Evolutionary conservation across 2,888 invertebrate species (phyloP).

Genomic region (Philhelius pedissequus): DNA sequence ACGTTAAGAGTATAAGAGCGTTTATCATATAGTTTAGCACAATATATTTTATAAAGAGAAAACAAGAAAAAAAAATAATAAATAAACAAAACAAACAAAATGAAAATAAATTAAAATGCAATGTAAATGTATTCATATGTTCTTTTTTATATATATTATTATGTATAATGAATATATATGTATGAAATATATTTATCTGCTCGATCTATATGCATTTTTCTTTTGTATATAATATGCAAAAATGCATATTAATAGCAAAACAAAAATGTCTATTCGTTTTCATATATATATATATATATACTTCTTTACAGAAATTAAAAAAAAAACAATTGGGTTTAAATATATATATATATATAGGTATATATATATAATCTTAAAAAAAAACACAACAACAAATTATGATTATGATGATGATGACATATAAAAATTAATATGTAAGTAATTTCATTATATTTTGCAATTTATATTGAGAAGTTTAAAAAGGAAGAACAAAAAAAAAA

Average conservation of each 20-base stretch:
- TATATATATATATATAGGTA: constrained; percentile 38
- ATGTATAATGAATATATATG: constrained; percentile 65
- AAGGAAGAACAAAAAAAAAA: background rate
- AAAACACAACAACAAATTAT: constrained; percentile 21
- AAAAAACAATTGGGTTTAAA: constrained; percentile 41
- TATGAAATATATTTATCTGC: constrained; percentile 67
- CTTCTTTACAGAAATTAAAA: constrained; percentile 56
- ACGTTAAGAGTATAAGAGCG: constrained; percentile 68
- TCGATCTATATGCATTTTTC: constrained; percentile 68
- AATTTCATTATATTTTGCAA: constrained; percentile 69
- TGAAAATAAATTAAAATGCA: constrained; percentile 53
- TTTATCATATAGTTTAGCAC: constrained; percentile 69
- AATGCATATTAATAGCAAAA: constrained; percentile 53
- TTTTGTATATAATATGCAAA: constrained; percentile 65
- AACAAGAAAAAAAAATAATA: constrained; percentile 44
- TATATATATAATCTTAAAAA: constrained; percentile 50
- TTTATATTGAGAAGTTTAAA: constrained; percentile 66
- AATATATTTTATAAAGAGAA: constrained; percentile 69
- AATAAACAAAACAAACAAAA: constrained; percentile 46
- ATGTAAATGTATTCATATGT: constrained; percentile 64
- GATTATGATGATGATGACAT: constrained; percentile 41
- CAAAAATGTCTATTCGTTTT: constrained; percentile 60
- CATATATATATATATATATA: constrained; percentile 54
- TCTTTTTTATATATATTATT: constrained; percentile 59
- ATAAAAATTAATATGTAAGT: constrained; percentile 57